These are phyloP conservation scores for Oligia fasciuncula DNA, from an alignment of 2,888 invertebrate species.

Conservation along the genomic window DNA sequence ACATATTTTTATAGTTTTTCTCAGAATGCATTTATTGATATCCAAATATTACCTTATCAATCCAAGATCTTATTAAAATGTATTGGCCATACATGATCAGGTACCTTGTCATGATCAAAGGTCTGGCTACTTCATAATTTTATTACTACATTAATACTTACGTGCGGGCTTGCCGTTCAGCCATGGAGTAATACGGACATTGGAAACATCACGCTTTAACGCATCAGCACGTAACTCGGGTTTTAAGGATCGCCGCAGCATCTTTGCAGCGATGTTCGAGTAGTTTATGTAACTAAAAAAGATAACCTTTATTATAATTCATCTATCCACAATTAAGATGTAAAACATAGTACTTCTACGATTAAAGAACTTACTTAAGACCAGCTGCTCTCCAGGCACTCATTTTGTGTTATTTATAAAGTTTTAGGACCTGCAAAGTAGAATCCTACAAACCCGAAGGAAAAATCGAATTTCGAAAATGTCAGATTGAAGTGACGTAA, in stretches of 20 bases:
- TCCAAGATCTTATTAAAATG: background rate
- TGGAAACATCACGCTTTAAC: conserved; percentile 92
- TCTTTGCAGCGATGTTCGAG: conserved; percentile 97
- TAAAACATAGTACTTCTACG: background rate
- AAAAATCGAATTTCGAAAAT: conserved; percentile 50
- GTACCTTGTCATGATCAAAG: background rate
- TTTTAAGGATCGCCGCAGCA: conserved; percentile 95
- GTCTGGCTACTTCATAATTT: background rate
- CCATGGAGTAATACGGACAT: conserved; percentile 96
- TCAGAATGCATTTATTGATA: background rate
- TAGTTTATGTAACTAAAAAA: conserved; percentile 97
- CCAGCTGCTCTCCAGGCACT: conserved; percentile 96
- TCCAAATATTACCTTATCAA: background rate
- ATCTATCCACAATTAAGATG: background rate
- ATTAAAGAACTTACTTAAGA: conserved; percentile 92
- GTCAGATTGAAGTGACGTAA: conserved; percentile 73
- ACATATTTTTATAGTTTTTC: background rate
- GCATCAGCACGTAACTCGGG: conserved; percentile 93
- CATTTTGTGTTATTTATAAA: conserved; percentile 85
- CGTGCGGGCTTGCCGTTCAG: conserved; percentile 96
- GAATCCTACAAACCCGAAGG: conserved; percentile 17
- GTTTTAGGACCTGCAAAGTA: conserved; percentile 35
- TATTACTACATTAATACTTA: conserved; percentile 86
- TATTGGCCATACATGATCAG: background rate
- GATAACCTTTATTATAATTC: conserved; percentile 51